phyloP scores from a whole-genome alignment of 2,888 invertebrate genomes.

The Phyllotreta cruciferae region DNA sequence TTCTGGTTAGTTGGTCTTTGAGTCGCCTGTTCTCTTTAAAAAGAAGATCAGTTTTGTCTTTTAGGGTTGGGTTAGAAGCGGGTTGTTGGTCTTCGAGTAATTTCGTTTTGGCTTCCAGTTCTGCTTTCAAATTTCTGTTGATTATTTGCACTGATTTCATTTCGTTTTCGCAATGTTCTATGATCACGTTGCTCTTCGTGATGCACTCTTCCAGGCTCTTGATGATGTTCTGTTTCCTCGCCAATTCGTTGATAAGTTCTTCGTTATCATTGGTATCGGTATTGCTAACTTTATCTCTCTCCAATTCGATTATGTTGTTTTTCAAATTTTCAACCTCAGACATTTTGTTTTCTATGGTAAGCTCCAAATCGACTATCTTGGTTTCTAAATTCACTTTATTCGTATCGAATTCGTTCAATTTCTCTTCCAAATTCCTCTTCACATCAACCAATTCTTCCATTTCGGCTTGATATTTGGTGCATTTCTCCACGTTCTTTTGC shows the following conservation, averaged over 20 bases:
- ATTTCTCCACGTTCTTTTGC: not conserved
- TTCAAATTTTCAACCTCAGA: conserved; percentile 13
- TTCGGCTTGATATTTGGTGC: not conserved
- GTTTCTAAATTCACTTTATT: too few relatives aligned
- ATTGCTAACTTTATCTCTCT: not conserved
- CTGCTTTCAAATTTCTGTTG: conserved; percentile 22
- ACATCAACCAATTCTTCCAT: not conserved
- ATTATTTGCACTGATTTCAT: conserved; percentile 30
- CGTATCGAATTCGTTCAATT: too few relatives aligned
- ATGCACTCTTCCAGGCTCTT: conserved; percentile 35
- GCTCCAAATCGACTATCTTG: conserved; percentile 15
- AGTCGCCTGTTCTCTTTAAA: conserved; percentile 16
- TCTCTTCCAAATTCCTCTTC: too few relatives aligned
- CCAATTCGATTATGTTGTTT: conserved; percentile 13
- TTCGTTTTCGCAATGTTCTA: conserved; percentile 35
- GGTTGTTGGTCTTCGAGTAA: conserved; percentile 19
- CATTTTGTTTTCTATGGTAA: not conserved
- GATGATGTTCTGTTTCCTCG: conserved; percentile 28
- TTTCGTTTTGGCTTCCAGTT: conserved; percentile 23
- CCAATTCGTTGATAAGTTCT: conserved; percentile 22
- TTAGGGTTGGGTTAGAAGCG: not conserved
- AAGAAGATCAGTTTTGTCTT: conserved; percentile 19
- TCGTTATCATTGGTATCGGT: conserved; percentile 2
- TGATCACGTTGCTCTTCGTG: conserved; percentile 35
- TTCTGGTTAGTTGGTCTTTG: conserved; percentile 12